Base-by-base conservation (phyloP, 2,113 vertebrate genomes). In the Sakesphorus luctuosus region DNA sequence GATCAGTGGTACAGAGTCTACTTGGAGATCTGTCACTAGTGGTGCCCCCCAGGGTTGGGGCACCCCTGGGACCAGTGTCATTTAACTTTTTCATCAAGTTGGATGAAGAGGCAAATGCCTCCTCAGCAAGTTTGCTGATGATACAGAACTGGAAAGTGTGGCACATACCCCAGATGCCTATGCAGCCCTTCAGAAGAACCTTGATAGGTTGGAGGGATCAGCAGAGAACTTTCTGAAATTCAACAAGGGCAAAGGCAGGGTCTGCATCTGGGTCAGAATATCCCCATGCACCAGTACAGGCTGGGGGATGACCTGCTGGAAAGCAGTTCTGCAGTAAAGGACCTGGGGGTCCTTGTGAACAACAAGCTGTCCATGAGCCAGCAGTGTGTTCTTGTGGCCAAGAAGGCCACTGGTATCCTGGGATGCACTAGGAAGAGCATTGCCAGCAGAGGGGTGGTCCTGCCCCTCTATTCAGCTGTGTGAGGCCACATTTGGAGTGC, bases 331-430 rank as follows among this genome's bases (percentile, higher is more conserved):
- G 10, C 3, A 9, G 38, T 38, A 52, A 67, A 38, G 53, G 53
- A n/a, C 7, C 33, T 52, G 0, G 0, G 19, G 3, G 15, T 52
- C 61, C 61, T 46, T 33, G 23, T 17, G n/a, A 28, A n/a, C 23
- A 67, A 11, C 15, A 52, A 38, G 33, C 7, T 52, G 7, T 46
- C 28, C 46, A 28, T 20, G 52, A 67, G 28, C 11, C 46, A 75
- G 18, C 13, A 67, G 15, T 11, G 13, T 25, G 23, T 2, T 33
- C 18, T 52, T 19, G 18, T 24, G 44, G 36, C 44, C 61, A 67
- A 52, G 33, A 46, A 2, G 40, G 40, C 40, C 8, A 38, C 7
- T 1, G 1, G 18, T 7, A 67, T 59, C 33, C 18, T 46, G 23
- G 18, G 8, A 6, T 29, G 3, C 13, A 3, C 52, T 24, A 10